Evolutionary conservation across 2,888 invertebrate genomes (phyloP).

Genomic region (Sarcophaga subvicina): DNA sequence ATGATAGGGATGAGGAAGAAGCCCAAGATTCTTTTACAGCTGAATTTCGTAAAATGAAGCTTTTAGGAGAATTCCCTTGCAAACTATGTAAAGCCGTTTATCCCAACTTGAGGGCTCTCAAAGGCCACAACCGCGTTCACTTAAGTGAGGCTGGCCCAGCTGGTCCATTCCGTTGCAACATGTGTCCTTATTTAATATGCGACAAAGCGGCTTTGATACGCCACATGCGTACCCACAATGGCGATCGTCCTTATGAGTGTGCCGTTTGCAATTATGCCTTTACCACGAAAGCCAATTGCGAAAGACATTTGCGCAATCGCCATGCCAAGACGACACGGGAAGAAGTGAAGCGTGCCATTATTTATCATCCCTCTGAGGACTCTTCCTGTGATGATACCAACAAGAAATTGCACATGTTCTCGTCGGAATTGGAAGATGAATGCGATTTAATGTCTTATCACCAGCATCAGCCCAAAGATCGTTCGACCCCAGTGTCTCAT

Average conservation of each 20-base stretch:
- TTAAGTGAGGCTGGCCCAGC: constrained; percentile 87
- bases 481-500: constrained; percentile 82
- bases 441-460: constrained; percentile 71
- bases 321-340: constrained; percentile 93
- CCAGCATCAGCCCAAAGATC: constrained; percentile 76
- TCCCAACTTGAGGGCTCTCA: constrained; percentile 93
- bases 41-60: constrained; percentile 93
- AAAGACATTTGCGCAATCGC: constrained; percentile 95
- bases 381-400: constrained; percentile 88
- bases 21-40: constrained; percentile 92
- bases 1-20: constrained; percentile 85
- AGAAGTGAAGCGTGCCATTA: constrained; percentile 93
- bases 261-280: constrained; percentile 97
- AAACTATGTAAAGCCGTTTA: constrained; percentile 93
- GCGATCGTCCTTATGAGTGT: constrained; percentile 97
- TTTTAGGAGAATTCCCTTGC: constrained; percentile 95
- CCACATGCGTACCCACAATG: constrained; percentile 97
- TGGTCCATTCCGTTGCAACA: constrained; percentile 94
- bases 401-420: constrained; percentile 84
- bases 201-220: constrained; percentile 96
- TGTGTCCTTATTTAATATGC: constrained; percentile 92
- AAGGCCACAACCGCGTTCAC: constrained; percentile 95
- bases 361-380: constrained; percentile 93
- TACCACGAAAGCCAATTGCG: constrained; percentile 98
- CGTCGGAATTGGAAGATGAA: constrained; percentile 81